Conservation (phyloP, 2,888 invertebrate species). For the Trilocha varians region DNA sequence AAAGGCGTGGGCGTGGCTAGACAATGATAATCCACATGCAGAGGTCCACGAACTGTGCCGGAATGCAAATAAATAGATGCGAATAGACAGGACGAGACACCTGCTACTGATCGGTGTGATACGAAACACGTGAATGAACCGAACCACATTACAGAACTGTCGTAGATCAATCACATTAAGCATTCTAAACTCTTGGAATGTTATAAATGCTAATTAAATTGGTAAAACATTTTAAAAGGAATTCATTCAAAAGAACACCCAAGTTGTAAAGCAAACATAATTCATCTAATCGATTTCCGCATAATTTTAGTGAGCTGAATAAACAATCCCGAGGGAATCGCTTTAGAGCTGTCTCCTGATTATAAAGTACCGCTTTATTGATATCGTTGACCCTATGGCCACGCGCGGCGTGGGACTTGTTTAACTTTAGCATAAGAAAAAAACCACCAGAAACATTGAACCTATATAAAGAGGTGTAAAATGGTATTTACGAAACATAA, state of each 20-base stretch:
- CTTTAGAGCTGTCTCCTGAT: constrained; percentile 17
- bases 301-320: constrained; percentile 14
- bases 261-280: not conserved
- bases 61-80: constrained; percentile 69
- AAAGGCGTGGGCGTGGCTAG: constrained; percentile 42
- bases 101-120: constrained; percentile 52
- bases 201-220: not conserved
- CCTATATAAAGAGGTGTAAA: constrained; percentile 18
- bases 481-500: constrained; percentile 4
- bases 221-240: not conserved
- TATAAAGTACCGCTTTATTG: constrained; percentile 22
- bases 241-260: constrained; percentile 6
- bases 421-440: too few relatives aligned
- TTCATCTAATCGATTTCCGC: constrained; percentile 13
- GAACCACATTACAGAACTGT: not conserved
- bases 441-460: constrained; percentile 16
- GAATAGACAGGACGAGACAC: constrained; percentile 61
- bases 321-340: constrained; percentile 16
- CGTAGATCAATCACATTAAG: not conserved
- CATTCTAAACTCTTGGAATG: too few relatives aligned
- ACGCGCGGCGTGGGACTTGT: too few relatives aligned
- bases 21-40: constrained; percentile 48
- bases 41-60: constrained; percentile 62
- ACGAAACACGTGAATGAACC: constrained; percentile 48
- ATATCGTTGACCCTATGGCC: constrained; percentile 30